Conservation (phyloP, 2,113 vertebrate genomes). For the Nesoenas mayeri region DNA sequence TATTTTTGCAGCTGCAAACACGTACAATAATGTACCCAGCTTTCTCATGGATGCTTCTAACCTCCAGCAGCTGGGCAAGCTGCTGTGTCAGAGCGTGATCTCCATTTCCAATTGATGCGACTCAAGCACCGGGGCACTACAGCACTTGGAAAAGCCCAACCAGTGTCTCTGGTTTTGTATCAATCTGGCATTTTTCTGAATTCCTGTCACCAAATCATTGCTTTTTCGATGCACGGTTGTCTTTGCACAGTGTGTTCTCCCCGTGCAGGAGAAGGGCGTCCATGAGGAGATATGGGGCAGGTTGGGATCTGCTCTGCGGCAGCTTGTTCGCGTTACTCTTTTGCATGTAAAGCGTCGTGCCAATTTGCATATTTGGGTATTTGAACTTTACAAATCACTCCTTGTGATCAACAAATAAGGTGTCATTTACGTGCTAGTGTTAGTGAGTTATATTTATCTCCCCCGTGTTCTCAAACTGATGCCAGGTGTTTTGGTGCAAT, state of each 20-base stretch:
- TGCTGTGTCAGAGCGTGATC: background rate
- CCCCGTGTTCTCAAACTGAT: background rate
- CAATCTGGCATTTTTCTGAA: background rate
- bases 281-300: background rate
- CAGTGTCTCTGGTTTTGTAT: accelerated
- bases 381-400: slow-evolving; percentile 54
- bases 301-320: background rate
- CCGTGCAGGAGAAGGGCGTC: accelerated
- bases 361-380: slow-evolving; percentile 5
- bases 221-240: background rate
- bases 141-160: accelerated
- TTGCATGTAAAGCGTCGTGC: background rate
- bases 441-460: slow-evolving; percentile 39
- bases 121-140: background rate
- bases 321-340: background rate
- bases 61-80: background rate
- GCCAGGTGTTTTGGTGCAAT: background rate
- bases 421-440: slow-evolving; percentile 21
- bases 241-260: background rate
- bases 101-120: background rate
- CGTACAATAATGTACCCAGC: accelerated
- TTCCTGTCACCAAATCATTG: background rate
- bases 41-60: background rate
- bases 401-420: slow-evolving; percentile 58
- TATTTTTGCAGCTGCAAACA: background rate